A percentile compares a stretch with the other conserved stretches of the same genome.
phyloP scores from a whole-genome alignment of 2,888 invertebrate species.

The Anthoptus insignis region DNA sequence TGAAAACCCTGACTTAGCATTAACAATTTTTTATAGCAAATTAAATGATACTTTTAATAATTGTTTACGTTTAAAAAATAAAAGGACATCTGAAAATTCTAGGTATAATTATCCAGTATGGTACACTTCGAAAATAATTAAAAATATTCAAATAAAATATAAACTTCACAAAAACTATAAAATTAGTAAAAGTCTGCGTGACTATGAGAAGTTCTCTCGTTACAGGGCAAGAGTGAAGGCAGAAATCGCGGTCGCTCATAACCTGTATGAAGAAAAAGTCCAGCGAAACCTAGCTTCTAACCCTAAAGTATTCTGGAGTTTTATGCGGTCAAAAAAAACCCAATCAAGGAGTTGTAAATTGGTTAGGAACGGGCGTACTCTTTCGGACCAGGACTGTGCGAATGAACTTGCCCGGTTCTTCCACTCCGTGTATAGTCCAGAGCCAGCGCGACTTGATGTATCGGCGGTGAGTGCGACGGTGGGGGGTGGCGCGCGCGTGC shows the following conservation, averaged over 20 bases:
- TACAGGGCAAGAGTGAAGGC: no score
- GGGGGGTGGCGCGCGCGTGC: background rate
- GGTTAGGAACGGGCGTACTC: background rate
- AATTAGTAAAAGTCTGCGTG: no score
- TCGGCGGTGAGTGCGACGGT: background rate
- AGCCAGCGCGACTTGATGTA: background rate
- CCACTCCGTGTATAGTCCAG: background rate
- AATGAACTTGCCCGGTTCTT: background rate
- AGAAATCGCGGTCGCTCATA: background rate
- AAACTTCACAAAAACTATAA: background rate
- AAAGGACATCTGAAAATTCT: no score
- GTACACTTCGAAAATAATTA: background rate
- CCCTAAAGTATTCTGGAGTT: constrained; percentile 12
- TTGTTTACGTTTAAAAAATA: no score
- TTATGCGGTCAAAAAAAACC: no score
- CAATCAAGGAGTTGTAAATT: no score
- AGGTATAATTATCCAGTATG: background rate
- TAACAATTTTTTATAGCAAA: no score
- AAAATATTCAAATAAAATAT: background rate
- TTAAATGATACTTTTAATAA: no score
- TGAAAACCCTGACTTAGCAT: no score
- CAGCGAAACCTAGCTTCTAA: background rate
- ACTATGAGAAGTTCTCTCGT: no score
- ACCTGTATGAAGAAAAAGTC: background rate
- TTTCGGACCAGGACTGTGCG: background rate